phyloP scores from a whole-genome alignment of 2,888 invertebrate species.

The Agrochola lota region DNA sequence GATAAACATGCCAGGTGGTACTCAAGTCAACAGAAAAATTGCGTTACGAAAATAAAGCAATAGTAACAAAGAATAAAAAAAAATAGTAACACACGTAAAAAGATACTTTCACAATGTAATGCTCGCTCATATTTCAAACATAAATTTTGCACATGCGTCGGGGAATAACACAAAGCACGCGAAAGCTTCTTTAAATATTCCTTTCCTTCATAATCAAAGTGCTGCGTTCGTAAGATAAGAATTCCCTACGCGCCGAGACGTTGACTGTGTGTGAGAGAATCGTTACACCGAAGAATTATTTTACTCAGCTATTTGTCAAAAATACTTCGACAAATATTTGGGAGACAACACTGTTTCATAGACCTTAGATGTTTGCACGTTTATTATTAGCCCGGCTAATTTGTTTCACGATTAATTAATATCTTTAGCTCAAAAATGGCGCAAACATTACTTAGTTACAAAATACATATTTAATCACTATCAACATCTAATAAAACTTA shows the following conservation, averaged over 20 bases:
- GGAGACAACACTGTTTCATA: constrained; percentile 65
- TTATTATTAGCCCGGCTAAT: constrained; percentile 20
- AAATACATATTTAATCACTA: constrained; percentile 45
- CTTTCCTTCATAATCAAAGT: constrained; percentile 88
- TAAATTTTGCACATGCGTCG: constrained; percentile 86
- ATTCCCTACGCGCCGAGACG: constrained; percentile 84
- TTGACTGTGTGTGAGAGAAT: constrained; percentile 77
- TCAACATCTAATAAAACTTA: constrained; percentile 39
- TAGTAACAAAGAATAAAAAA: constrained; percentile 61
- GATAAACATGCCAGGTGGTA: constrained; percentile 55
- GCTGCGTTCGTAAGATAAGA: constrained; percentile 89
- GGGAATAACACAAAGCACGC: constrained; percentile 83
- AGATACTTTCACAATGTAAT: constrained; percentile 73
- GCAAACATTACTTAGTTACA: constrained; percentile 28
- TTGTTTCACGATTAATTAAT: constrained; percentile 39
- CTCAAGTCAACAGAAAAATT: constrained; percentile 56
- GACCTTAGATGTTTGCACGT: constrained; percentile 39
- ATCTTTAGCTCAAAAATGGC: constrained; percentile 2
- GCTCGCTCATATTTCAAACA: constrained; percentile 79
- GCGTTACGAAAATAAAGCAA: constrained; percentile 59
- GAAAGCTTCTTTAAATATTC: constrained; percentile 88
- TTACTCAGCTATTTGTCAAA: constrained; percentile 87
- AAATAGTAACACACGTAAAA: constrained; percentile 72
- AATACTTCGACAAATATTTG: constrained; percentile 79
- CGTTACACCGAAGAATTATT: constrained; percentile 85